phyloP scores from a whole-genome alignment of 2,113 vertebrate genomes.

The Lycaon pictus region DNA sequence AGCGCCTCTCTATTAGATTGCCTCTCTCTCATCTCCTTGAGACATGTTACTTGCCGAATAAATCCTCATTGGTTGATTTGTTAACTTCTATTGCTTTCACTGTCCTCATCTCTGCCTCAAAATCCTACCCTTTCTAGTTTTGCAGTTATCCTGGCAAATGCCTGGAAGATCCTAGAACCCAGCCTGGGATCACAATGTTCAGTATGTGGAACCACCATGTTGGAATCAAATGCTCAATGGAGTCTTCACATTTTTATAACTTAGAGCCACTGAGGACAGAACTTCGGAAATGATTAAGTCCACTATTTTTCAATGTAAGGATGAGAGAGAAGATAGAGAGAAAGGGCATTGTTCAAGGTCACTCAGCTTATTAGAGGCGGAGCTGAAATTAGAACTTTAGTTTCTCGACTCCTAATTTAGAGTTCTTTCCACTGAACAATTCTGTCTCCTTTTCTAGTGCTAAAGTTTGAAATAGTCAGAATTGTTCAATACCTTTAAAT shows the following conservation, averaged over 20 bases:
- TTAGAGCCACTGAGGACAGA: not conserved
- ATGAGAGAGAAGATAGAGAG: not conserved
- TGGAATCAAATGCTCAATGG: not conserved
- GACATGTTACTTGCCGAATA: not conserved
- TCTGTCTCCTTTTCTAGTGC: conserved; percentile 44
- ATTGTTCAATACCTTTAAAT: conserved; percentile 69
- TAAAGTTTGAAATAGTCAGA: conserved; percentile 68
- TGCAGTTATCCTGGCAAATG: not conserved
- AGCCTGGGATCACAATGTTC: not conserved
- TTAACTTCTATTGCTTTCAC: not conserved
- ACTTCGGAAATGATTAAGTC: not conserved
- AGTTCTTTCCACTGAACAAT: conserved; percentile 50
- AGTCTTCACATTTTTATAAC: not conserved
- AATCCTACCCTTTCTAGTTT: not conserved
- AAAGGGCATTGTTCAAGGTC: not conserved
- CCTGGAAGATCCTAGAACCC: not conserved
- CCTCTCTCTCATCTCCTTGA: not conserved
- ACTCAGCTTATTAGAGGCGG: not conserved
- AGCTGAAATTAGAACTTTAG: conserved; percentile 57
- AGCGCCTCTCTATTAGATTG: not conserved
- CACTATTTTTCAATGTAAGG: not conserved
- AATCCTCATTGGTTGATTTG: not conserved
- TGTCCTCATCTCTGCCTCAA: not conserved
- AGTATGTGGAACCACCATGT: not conserved
- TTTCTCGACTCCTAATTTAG: conserved; percentile 59